Conservation (phyloP, 2,113 vertebrate genomes). For the Tragulus kanchil region DNA sequence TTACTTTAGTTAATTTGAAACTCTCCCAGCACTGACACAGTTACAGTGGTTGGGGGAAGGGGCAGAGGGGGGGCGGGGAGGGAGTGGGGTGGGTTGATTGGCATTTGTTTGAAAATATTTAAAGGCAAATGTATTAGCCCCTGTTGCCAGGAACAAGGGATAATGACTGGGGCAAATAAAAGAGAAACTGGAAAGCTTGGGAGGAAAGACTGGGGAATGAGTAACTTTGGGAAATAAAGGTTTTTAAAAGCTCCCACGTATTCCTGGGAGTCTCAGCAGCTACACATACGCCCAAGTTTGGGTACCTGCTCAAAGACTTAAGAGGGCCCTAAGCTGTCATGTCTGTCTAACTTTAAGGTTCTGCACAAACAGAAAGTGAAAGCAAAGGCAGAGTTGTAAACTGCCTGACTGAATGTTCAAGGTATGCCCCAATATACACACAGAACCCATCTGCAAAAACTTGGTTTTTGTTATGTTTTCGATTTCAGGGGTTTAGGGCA, state of each 20-base stretch:
- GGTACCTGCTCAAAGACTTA: neutral
- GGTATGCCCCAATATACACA: neutral
- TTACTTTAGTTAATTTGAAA: slow-evolving; percentile 33
- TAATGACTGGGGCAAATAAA: slow-evolving; percentile 6
- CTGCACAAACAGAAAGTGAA: slow-evolving; percentile 5
- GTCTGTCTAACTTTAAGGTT: slow-evolving; percentile 31
- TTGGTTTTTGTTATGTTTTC: neutral
- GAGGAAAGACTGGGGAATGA: slow-evolving; percentile 6
- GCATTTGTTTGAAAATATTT: slow-evolving; percentile 56
- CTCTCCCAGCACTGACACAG: neutral
- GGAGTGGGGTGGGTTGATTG: neutral
- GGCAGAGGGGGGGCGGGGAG: neutral
- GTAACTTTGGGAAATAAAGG: neutral
- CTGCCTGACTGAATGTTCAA: neutral
- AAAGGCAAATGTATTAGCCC: slow-evolving; percentile 31
- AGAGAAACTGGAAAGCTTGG: slow-evolving; percentile 18
- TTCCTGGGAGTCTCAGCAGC: slow-evolving; percentile 44
- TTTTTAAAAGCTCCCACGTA: slow-evolving; percentile 12
- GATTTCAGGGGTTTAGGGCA: slow-evolving; percentile 31
- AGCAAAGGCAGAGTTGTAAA: slow-evolving; percentile 38
- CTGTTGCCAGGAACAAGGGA: neutral
- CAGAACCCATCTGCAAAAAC: neutral
- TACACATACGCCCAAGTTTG: neutral
- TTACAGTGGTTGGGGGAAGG: neutral
- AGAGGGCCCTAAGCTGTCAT: neutral